These are phyloP conservation scores for Xylota sylvarum DNA, from an alignment of 2,888 invertebrate genomes.

Conservation along the genomic window DNA sequence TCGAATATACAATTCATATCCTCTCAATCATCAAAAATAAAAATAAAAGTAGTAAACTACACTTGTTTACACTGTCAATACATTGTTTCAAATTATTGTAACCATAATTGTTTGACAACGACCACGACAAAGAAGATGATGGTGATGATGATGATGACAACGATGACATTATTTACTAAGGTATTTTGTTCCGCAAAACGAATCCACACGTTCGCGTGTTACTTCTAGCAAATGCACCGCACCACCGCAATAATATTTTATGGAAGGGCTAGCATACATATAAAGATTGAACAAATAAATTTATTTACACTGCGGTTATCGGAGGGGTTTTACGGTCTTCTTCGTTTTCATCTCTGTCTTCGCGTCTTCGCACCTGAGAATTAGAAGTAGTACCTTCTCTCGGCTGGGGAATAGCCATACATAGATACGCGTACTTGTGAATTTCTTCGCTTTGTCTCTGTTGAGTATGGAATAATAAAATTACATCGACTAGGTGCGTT, in stretches of 20 bases:
- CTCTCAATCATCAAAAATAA: too few relatives aligned
- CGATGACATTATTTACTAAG: constrained; percentile 39
- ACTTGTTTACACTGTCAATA: constrained; percentile 2
- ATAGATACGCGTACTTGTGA: background rate
- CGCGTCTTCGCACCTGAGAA: background rate
- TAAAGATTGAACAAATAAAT: constrained; percentile 30
- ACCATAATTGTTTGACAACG: constrained; percentile 18
- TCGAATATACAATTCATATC: too few relatives aligned
- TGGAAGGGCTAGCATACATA: constrained; percentile 31
- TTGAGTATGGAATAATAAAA: constrained; percentile 45
- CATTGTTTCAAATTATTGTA: constrained; percentile 14
- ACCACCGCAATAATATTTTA: constrained; percentile 9
- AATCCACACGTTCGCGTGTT: constrained; percentile 17
- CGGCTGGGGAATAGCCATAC: background rate
- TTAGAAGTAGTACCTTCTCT: constrained; percentile 3
- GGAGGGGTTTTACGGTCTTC: constrained; percentile 31
- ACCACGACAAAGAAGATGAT: constrained; percentile 9
- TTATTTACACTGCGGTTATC: constrained; percentile 48
- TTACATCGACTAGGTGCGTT: constrained; percentile 53
- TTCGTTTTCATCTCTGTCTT: background rate
- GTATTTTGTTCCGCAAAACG: constrained; percentile 33
- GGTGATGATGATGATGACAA: constrained; percentile 21
- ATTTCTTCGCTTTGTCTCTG: constrained; percentile 37
- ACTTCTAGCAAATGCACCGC: background rate
- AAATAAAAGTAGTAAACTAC: too few relatives aligned